A percentile compares a stretch with the other conserved stretches of the same genome.
Evolutionary conservation across 2,888 invertebrate species (phyloP).

Genomic region (Drosophila flavopinicola): DNA sequence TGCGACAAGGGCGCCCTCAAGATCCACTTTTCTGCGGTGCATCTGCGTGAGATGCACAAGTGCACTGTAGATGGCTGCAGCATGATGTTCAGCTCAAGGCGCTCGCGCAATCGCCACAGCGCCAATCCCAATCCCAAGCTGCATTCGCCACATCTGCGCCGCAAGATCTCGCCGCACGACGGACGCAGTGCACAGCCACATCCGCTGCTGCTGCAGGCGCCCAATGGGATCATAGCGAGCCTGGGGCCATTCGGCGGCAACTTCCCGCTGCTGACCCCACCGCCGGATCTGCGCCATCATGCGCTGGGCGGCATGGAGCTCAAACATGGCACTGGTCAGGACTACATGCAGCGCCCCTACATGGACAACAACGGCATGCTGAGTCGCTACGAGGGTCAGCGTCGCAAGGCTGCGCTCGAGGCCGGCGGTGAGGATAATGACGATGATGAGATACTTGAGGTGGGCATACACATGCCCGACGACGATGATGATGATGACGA

Average conservation of each 20-base stretch:
- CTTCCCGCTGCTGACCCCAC: conserved; percentile 90
- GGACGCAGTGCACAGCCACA: conserved; percentile 95
- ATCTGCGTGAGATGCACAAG: conserved; percentile 99
- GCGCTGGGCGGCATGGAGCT: conserved; percentile 86
- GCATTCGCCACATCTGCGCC: conserved; percentile 96
- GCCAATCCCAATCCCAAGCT: conserved; percentile 99
- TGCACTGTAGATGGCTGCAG: conserved; percentile 99
- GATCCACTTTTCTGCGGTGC: conserved; percentile 99
- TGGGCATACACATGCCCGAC: conserved; percentile 76
- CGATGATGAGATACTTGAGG: conserved; percentile 81
- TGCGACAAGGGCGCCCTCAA: conserved; percentile 99
- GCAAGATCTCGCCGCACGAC: conserved; percentile 97
- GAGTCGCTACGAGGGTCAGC: conserved; percentile 84
- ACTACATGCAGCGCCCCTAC: conserved; percentile 85
- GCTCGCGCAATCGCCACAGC: conserved; percentile 97
- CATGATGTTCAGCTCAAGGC: conserved; percentile 99
- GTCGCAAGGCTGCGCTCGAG: conserved; percentile 49
- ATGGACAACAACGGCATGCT: conserved; percentile 85
- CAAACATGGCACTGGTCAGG: conserved; percentile 86
- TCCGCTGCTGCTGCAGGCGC: conserved; percentile 90
- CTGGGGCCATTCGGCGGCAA: conserved; percentile 91
- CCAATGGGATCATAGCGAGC: conserved; percentile 85
- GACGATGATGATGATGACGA: conserved; percentile 85
- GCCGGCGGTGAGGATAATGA: conserved; percentile 83
- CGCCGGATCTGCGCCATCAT: conserved; percentile 84